Conservation (phyloP, 2,888 invertebrate species). For the Stenchaetothrips biformis region DNA sequence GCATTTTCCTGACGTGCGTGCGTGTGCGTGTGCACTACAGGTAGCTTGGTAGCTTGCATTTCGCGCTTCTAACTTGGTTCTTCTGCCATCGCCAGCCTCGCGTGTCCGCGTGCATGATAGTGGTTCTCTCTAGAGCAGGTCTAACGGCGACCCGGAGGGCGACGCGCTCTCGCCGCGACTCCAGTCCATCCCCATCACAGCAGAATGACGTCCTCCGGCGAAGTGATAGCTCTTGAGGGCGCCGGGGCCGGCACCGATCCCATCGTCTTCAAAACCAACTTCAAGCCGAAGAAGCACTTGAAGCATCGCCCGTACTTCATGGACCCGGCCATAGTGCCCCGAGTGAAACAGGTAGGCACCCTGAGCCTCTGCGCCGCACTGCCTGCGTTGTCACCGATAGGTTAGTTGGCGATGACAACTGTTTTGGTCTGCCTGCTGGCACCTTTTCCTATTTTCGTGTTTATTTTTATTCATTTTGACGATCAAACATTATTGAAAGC, state of each 20-base stretch:
- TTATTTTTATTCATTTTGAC: background rate
- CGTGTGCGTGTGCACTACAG: background rate
- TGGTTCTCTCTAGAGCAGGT: too few relatives aligned
- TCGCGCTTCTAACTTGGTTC: too few relatives aligned
- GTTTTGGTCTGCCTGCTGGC: background rate
- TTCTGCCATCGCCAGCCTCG: too few relatives aligned
- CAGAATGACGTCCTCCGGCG: conserved; percentile 44
- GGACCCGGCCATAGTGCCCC: conserved; percentile 50
- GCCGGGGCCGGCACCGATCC: conserved; percentile 38
- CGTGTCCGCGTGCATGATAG: too few relatives aligned
- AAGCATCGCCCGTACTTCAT: conserved; percentile 38
- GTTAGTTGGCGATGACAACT: background rate
- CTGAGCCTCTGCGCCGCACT: background rate
- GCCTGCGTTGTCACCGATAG: background rate
- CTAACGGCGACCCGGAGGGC: too few relatives aligned
- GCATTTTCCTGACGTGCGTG: background rate
- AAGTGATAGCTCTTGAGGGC: conserved; percentile 46
- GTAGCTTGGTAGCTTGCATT: too few relatives aligned
- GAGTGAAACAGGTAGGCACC: conserved; percentile 50
- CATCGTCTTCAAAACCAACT: conserved; percentile 35
- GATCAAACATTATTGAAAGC: background rate
- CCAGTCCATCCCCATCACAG: too few relatives aligned
- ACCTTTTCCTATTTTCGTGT: conserved; percentile 3
- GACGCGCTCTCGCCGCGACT: too few relatives aligned
- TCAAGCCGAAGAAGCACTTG: conserved; percentile 35